Percentiles rank a stretch among this genome's conserved stretches.
Evolutionary conservation across 2,888 invertebrate genomes (phyloP).

Genomic region (Cryptocephalus moraei): DNA sequence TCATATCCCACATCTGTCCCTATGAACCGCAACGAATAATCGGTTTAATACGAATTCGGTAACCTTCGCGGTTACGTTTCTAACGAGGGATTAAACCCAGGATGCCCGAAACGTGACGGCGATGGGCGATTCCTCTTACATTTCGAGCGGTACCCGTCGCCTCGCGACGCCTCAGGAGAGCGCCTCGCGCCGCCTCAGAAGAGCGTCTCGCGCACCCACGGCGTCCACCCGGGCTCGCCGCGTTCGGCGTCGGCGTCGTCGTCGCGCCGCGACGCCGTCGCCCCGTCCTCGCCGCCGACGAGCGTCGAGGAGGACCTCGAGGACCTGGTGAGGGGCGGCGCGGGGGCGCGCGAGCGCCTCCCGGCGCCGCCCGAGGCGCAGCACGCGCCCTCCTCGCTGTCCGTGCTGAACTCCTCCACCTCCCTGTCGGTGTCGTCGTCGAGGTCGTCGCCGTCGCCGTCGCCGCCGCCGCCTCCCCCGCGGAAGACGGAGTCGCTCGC

Average conservation of each 20-base stretch:
- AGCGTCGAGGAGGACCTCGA: conserved; percentile 23
- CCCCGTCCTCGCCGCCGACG: conserved; percentile 16
- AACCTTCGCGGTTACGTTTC: too few species aligned
- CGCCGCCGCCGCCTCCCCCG: conserved; percentile 8
- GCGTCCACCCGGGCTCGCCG: conserved; percentile 19
- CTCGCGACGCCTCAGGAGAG: too few species aligned
- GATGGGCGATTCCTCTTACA: too few species aligned
- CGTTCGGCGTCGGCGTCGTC: conserved; percentile 4
- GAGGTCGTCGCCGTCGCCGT: conserved; percentile 43
- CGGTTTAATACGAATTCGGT: too few species aligned
- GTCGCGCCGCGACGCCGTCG: too few species aligned
- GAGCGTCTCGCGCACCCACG: conserved; percentile 68
- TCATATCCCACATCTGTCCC: too few species aligned
- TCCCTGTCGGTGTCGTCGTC: conserved; percentile 71
- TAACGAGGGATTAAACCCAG: too few species aligned
- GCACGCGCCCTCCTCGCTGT: conserved; percentile 43
- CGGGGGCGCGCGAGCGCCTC: neutral
- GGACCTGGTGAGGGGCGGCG: neutral
- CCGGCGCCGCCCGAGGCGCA: conserved; percentile 4
- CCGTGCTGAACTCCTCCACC: conserved; percentile 67
- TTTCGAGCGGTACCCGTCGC: too few species aligned
- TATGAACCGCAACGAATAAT: too few species aligned
- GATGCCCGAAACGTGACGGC: too few species aligned
- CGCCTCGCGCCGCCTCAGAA: too few species aligned
- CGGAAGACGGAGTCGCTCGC: conserved; percentile 70